Base-by-base conservation (phyloP, 1,140 invertebrate species). In the Oscheius sp. region DNA sequence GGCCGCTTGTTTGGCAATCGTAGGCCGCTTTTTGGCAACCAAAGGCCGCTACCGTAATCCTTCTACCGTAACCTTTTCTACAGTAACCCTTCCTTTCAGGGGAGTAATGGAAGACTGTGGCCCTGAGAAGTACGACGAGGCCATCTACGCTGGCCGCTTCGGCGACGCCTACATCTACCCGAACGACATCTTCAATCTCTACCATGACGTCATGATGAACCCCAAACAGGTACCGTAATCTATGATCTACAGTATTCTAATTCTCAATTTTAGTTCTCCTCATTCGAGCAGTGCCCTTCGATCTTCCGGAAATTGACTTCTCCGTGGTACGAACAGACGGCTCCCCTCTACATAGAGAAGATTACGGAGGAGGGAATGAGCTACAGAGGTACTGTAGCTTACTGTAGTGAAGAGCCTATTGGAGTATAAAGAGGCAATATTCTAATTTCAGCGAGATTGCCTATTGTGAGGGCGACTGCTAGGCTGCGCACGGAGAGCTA, bases 51-150 rank as follows among this genome's bases (percentile, higher is more conserved):
- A n/a, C n/a, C n/a, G n/a, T n/a, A n/a, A n/a, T n/a, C n/a, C n/a
- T n/a, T n/a, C n/a, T n/a, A n/a, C n/a, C n/a, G n/a, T n/a, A n/a
- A 23, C 0, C 42, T 45, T 15, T 18, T 45, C 42, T 45, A 23
- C 18, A 45, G 23, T 45, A 63, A 1, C 7, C 31, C 13, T 72
- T 13, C 10, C 2, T 78, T 75, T 7, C 32, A 79, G 78, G 32
- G 18, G 49, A 13, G 65, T 80, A 29, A 69, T 82, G 63, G 80
- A 79, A 42, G 79, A 77, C 55, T 34, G 66, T 10, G 79, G 80
- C 7, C 42, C 46, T 23, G 80, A 80, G 31, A 58, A 79, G 28
- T 82, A 74, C 64, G 79, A 80, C 45, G 63, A 81, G 23, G 29
- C 55, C 15, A 49, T 80, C 18, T 71, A 75, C 26, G 20, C 67